Evolutionary conservation across 2,888 invertebrate genomes (phyloP), one percentile per base, ranked within the genome.

Genomic region (Hyalella azteca): DNA sequence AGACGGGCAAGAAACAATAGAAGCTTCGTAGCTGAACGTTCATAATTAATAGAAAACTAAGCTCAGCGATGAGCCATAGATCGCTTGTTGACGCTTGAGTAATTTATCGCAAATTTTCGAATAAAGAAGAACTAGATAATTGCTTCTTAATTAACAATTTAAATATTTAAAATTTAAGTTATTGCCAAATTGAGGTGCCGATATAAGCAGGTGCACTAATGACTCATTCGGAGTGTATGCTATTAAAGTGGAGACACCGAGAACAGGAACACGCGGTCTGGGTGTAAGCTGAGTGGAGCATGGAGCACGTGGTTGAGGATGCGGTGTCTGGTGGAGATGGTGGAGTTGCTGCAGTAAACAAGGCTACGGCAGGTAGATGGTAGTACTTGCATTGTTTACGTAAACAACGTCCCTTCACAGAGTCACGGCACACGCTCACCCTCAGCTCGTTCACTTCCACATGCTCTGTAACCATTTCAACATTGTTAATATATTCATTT

Each of bases 381-480:
- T 95, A 96, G 92, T 66, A 66, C 66, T 96, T 96, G 93, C 96
- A 96, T 90, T 93, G 92, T 90, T 94, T 93, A 90, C 96, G 94
- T 89, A 93, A 92, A 90, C 96, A 96, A 90, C 94, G 92, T 90
- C 95, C 95, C 89, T 95, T 95, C 88, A 94, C 95, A 89, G 95
- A 95, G 91, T 96, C 96, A 89, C 96, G 94, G 90, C 96, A 96
- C 89, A 96, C 96, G 90, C 95, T 95, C 91, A 96, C 96, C 90
- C 94, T 94, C 90, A 95, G 94, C 90, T 95, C 95, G 91, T 93
- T 93, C 91, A 96, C 94, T 36, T 66, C 66, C 36, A 66, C 66
- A 36, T 66, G 66, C 9, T 66, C 66, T 66, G 66, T 19, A 54
- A 54, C 29, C n/a, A n/a, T n/a, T n/a, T n/a, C n/a, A n/a, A n/a